Conservation (phyloP, 1,140 invertebrate genomes). For the Bombus consobrinus region DNA sequence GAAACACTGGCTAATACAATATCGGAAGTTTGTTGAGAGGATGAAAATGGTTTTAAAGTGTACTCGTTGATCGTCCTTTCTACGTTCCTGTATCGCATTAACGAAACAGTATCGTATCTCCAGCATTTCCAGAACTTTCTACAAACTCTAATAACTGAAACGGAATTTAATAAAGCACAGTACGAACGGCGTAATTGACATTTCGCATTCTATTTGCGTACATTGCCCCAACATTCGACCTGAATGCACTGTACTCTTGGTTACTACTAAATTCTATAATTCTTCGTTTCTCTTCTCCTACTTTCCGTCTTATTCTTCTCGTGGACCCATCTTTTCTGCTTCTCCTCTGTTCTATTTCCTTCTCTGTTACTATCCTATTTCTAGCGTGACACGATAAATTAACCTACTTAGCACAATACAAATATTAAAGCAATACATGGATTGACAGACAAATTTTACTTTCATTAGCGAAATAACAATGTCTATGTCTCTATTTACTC, state of each 20-base stretch:
- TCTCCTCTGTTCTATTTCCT: background rate
- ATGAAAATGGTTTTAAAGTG: conserved; percentile 43
- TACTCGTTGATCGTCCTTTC: conserved; percentile 25
- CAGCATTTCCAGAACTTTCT: conserved; percentile 40
- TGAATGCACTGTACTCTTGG: conserved; percentile 5
- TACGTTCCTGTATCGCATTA: conserved; percentile 28
- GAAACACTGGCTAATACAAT: conserved; percentile 27
- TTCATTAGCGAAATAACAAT: background rate
- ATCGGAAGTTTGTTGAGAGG: conserved; percentile 26
- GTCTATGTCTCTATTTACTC: background rate
- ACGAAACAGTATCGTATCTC: conserved; percentile 42
- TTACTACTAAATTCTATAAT: conserved; percentile 17
- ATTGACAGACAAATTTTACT: background rate
- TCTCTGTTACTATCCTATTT: too few relatives aligned
- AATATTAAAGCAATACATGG: background rate
- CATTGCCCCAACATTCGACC: conserved; percentile 37
- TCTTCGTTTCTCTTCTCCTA: background rate
- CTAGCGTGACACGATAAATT: background rate
- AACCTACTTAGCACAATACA: background rate
- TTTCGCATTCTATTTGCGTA: conserved; percentile 53
- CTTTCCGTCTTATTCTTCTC: background rate
- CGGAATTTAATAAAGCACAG: conserved; percentile 49
- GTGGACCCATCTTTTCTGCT: background rate
- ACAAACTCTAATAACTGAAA: conserved; percentile 47
- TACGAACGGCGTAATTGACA: conserved; percentile 40